phyloP scores from a whole-genome alignment of 2,888 invertebrate genomes.

The Noctua pronuba region DNA sequence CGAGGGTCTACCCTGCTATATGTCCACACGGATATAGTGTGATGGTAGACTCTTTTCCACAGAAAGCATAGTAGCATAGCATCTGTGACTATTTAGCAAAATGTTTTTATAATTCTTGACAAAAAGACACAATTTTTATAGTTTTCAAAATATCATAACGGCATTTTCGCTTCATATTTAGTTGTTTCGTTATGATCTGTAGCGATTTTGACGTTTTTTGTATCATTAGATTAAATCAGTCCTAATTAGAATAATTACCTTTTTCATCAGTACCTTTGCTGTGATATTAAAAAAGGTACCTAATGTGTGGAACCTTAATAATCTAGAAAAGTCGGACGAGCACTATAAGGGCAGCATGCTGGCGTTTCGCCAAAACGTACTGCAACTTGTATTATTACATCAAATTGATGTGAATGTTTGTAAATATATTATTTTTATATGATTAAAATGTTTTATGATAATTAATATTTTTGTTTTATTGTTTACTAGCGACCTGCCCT shows the following conservation, averaged over 20 bases:
- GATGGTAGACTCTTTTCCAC: conserved; percentile 11
- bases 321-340: conserved; percentile 60
- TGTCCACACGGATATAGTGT: conserved; percentile 21
- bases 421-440: conserved; percentile 89
- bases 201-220: conserved; percentile 44
- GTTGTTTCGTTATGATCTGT: conserved; percentile 61
- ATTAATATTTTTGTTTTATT: conserved; percentile 67
- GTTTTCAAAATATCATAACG: conserved; percentile 14
- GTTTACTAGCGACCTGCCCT: neutral
- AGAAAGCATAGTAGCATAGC: conserved; percentile 2
- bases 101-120: neutral
- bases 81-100: neutral
- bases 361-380: conserved; percentile 79
- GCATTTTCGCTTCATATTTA: conserved; percentile 50
- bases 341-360: conserved; percentile 68
- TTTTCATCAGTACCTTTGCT: conserved; percentile 33
- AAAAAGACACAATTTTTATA: neutral
- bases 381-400: conserved; percentile 82
- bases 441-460: conserved; percentile 83
- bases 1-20: conserved; percentile 21
- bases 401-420: conserved; percentile 89
- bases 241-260: conserved; percentile 16
- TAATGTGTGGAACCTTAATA: conserved; percentile 32
- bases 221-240: neutral
- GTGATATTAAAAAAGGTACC: conserved; percentile 35